Conservation (phyloP, 1,140 invertebrate species). For the Brachionus asplanchnoidis region DNA sequence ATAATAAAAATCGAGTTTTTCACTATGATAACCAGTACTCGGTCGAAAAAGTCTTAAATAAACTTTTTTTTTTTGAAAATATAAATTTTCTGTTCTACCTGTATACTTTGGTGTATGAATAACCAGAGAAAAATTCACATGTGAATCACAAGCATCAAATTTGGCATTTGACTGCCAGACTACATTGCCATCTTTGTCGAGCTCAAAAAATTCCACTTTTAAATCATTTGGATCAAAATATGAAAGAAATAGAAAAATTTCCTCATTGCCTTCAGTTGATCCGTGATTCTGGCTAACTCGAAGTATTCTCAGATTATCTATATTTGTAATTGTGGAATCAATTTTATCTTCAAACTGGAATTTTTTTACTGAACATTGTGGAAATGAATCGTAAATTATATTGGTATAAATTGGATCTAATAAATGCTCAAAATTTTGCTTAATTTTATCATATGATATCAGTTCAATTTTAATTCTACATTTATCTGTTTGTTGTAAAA, state of each 20-base stretch:
- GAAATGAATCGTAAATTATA: not conserved
- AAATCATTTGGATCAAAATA: constrained; percentile 6
- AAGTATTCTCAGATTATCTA: not conserved
- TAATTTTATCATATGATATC: not conserved
- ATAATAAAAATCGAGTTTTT: not conserved
- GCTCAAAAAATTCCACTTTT: not conserved
- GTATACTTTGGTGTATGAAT: not conserved
- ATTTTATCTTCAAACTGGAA: too few relatives aligned
- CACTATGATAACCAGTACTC: not conserved
- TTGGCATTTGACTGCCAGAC: not conserved
- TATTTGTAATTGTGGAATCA: not conserved
- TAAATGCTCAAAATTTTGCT: not conserved
- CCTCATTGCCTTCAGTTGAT: not conserved
- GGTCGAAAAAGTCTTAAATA: not conserved
- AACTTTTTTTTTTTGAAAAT: not conserved
- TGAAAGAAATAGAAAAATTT: not conserved
- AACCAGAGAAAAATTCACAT: not conserved
- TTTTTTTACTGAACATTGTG: not conserved
- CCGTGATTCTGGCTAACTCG: not conserved
- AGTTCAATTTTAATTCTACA: not conserved
- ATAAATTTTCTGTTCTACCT: not conserved
- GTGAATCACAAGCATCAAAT: not conserved
- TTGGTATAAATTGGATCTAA: not conserved
- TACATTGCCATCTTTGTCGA: not conserved
- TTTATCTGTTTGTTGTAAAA: not conserved